Evolutionary conservation across 2,888 invertebrate genomes (phyloP), one percentile per base, ranked within the genome.

Genomic region (Barypeithes pellucidus): DNA sequence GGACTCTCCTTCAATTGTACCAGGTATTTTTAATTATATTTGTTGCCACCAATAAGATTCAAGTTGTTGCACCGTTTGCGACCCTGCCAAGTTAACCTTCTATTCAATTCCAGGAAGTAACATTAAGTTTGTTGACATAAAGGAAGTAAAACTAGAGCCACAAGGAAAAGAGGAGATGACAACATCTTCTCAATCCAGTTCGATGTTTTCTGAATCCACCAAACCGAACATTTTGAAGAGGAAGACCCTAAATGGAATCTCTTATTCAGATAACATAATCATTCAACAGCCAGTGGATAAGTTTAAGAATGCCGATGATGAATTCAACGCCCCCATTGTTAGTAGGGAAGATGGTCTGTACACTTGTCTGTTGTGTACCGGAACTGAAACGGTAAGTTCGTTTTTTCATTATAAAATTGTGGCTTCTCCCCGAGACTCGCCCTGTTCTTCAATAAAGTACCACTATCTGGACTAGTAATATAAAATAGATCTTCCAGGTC

Each of bases 301-400:
- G 11, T 41, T 47, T 20, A 67, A 61, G 43, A 67, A 63, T 45
- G 47, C 24, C 11, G 65, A 71, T 11, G 66, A 66, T 9, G 77
- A 77, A 24, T 66, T 73, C n/a, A 73, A 79, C 39, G 20, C 76
- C 11, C 79, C 80, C 9, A 72, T 81, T 62, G 81, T 82, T 0
- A 70, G 78, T 0, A 77, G 79, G n/a, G 78, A 78, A 45, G 89
- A 87, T 1, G 84, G 85, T 18, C 80, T 85, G n/a, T 91, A 89
- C 73, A 87, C 88, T n/a, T 91, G 91, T 77, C 82, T 88, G 3
- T 78, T 90, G 47, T 90, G 90, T 79, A 82, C 86, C 33, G 81
- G 82, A 11, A 83, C 84, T 11, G 86, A 87, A 36, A 85, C 85
- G 33, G 82, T 83, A 7, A 24, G 75, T 68, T 8, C 2, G 4